Percentiles rank a stretch among this genome's conserved stretches.
Conservation (phyloP, 2,797 vertebrate species). For the Paramormyrops hopkinsi region DNA sequence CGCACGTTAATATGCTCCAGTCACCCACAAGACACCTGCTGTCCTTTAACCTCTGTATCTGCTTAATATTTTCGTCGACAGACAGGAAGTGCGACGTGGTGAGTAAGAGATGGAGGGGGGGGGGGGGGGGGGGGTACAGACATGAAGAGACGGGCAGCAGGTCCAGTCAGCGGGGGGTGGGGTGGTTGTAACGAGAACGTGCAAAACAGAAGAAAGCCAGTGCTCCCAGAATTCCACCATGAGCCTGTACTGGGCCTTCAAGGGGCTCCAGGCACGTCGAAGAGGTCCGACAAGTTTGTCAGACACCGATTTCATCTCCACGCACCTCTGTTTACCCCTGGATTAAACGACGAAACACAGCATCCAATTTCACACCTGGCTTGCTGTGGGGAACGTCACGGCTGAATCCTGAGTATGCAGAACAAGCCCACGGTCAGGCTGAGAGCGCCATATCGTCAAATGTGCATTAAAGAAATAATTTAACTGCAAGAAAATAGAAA, state of each 20-base stretch:
- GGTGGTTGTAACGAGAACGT: neutral
- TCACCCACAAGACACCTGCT: neutral
- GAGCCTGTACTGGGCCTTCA: slow-evolving; percentile 18
- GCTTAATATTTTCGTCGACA: neutral
- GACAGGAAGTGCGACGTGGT: neutral
- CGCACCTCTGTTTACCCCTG: slow-evolving; percentile 54
- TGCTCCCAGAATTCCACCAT: slow-evolving; percentile 15
- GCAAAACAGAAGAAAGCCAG: neutral
- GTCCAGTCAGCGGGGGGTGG: neutral
- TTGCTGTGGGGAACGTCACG: slow-evolving; percentile 38
- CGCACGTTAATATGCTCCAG: neutral
- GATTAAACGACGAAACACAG: slow-evolving; percentile 65
- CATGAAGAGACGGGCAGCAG: slow-evolving; percentile 12
- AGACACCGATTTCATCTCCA: slow-evolving; percentile 44
- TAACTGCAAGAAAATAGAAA: neutral
- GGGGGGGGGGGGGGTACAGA: neutral
- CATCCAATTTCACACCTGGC: slow-evolving; percentile 67
- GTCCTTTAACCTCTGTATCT: neutral
- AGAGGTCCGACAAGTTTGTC: slow-evolving; percentile 38
- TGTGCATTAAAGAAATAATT: slow-evolving; percentile 5
- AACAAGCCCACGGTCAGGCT: slow-evolving; percentile 4
- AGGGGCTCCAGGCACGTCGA: slow-evolving; percentile 39
- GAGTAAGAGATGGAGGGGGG: slow-evolving; percentile 25
- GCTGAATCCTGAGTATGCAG: slow-evolving; percentile 44
- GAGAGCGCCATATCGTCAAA: slow-evolving; percentile 17